Evolutionary conservation across 2,888 invertebrate species (phyloP).

Genomic region (Coronaproctus castanopsis): DNA sequence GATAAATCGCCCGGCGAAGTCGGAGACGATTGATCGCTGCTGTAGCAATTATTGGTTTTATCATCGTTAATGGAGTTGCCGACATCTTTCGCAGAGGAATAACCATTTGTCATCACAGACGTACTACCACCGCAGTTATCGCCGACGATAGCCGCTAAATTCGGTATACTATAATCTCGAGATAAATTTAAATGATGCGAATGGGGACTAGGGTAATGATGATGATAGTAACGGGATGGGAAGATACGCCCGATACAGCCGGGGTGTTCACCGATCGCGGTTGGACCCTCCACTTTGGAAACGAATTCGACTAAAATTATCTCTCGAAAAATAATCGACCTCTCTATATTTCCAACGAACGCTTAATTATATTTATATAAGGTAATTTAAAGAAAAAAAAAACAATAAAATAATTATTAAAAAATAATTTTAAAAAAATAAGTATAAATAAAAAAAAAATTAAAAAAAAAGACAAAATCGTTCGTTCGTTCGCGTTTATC

Average conservation of each 20-base stretch:
- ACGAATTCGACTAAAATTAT: background rate
- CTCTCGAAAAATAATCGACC: background rate
- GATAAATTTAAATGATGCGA: background rate
- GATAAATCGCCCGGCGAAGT: background rate
- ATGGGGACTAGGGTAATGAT: background rate
- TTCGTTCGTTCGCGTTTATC: too few relatives aligned
- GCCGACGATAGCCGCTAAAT: too few relatives aligned
- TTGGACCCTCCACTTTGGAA: background rate
- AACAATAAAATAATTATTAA: background rate
- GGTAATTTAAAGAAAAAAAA: background rate
- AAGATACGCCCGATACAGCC: background rate
- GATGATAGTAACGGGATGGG: too few relatives aligned
- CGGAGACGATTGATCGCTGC: background rate
- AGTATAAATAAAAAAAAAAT: background rate
- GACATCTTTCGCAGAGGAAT: background rate
- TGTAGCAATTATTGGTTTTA: background rate
- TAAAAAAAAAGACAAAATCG: too few relatives aligned
- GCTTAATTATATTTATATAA: background rate
- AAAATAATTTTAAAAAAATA: constrained; percentile 18
- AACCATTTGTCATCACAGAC: background rate
- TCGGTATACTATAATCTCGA: background rate
- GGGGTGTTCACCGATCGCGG: background rate
- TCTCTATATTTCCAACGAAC: background rate
- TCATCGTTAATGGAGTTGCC: background rate
- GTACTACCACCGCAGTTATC: too few relatives aligned